Percentiles rank a stretch among this genome's conserved stretches.
Evolutionary conservation across 2,888 invertebrate genomes (phyloP).

Genomic region (Limnephilus rhombicus): DNA sequence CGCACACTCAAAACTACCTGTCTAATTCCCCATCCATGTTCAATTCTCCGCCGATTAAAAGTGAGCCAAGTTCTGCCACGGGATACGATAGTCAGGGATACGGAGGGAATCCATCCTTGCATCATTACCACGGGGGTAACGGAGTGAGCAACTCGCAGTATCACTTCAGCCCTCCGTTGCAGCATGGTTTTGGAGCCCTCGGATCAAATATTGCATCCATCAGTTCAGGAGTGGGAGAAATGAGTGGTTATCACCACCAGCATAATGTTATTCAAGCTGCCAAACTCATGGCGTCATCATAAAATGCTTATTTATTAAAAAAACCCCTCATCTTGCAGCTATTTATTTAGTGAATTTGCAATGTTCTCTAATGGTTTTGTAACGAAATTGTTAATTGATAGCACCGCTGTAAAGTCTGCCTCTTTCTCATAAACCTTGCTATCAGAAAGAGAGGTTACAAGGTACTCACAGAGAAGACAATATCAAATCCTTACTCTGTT

Average conservation of each 20-base stretch:
- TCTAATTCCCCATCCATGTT: conserved; percentile 70
- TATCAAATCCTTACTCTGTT: not conserved
- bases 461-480: not conserved
- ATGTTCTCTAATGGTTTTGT: not conserved
- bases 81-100: conserved; percentile 71
- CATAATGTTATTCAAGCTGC: conserved; percentile 91
- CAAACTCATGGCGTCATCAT: conserved; percentile 90
- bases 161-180: conserved; percentile 66
- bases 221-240: conserved; percentile 77
- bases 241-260: conserved; percentile 88
- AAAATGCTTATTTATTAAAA: conserved; percentile 67
- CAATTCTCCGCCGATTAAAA: conserved; percentile 69
- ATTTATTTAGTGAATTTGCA: not conserved
- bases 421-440: not conserved
- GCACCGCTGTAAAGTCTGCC: no score
- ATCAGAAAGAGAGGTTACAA: not conserved
- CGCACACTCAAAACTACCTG: conserved; percentile 74
- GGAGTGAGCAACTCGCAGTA: conserved; percentile 56
- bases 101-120: conserved; percentile 75
- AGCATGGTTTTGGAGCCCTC: conserved; percentile 72
- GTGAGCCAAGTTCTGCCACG: conserved; percentile 67
- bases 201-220: conserved; percentile 68
- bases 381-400: not conserved
- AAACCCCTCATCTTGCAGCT: not conserved
- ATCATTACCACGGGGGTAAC: conserved; percentile 77